phyloP scores from a whole-genome alignment of 2,113 vertebrate genomes.

The Xyliphius kryptos region DNA sequence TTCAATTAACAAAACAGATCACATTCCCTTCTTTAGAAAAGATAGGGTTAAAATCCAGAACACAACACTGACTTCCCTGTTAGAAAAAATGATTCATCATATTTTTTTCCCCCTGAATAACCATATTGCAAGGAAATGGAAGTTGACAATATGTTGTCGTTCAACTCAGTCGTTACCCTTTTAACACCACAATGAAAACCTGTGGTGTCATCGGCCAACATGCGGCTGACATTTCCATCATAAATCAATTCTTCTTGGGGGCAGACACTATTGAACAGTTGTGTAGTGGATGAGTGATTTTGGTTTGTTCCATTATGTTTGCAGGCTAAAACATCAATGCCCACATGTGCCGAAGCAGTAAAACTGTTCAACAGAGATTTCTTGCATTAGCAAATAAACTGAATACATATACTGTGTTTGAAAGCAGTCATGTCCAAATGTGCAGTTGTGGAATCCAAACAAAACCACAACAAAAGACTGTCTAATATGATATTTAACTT shows the following conservation, averaged over 20 bases:
- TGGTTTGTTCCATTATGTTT: not conserved
- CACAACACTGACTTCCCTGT: conserved; percentile 8
- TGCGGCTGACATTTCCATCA: not conserved
- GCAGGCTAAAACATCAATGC: not conserved
- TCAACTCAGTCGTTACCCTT: not conserved
- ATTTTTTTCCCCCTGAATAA: not conserved
- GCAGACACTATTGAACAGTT: not conserved
- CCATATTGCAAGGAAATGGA: not conserved
- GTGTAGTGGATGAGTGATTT: not conserved
- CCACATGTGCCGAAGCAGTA: not conserved
- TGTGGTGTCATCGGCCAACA: not conserved
- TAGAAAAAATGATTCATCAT: not conserved
- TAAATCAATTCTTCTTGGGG: not conserved
- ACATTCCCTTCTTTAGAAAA: too few relatives aligned
- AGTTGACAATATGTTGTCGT: not conserved
- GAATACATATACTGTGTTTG: conserved; percentile 11
- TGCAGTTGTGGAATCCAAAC: not conserved
- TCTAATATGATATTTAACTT: not conserved
- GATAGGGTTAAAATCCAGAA: too few relatives aligned
- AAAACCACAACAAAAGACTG: not conserved
- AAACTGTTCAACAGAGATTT: not conserved
- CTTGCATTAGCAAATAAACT: conserved; percentile 1
- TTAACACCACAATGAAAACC: conserved; percentile 2
- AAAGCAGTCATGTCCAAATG: not conserved
- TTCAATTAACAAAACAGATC: too few relatives aligned